These are phyloP conservation scores for Nemotelus pantherinus DNA, from an alignment of 2,888 invertebrate species.

Conservation along the genomic window DNA sequence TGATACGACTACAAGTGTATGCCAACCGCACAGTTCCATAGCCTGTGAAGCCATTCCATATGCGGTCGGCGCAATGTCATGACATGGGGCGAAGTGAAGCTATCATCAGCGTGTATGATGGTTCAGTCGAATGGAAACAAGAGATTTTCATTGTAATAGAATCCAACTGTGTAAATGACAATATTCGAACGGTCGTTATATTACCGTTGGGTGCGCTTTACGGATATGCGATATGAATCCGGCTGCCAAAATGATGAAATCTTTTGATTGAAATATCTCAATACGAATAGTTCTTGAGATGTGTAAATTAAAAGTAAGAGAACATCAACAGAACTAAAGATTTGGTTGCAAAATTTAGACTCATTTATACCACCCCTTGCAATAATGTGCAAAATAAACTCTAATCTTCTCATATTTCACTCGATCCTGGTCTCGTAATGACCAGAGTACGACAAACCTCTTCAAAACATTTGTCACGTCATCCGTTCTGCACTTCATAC, in stretches of 20 bases:
- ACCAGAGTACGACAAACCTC: neutral
- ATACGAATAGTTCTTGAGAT: too few species aligned
- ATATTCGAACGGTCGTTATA: slow-evolving; percentile 36
- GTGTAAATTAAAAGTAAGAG: too few species aligned
- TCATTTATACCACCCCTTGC: too few species aligned
- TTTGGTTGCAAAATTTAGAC: too few species aligned
- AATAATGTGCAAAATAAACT: too few species aligned
- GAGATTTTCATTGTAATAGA: slow-evolving; percentile 42
- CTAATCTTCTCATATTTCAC: neutral
- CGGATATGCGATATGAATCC: slow-evolving; percentile 6
- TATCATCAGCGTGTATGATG: slow-evolving; percentile 33
- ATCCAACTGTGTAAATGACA: slow-evolving; percentile 44
- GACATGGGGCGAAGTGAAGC: slow-evolving; percentile 29
- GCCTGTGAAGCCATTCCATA: slow-evolving; percentile 18
- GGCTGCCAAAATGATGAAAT: neutral
- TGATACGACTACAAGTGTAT: slow-evolving; percentile 25
- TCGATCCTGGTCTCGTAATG: neutral
- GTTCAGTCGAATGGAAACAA: slow-evolving; percentile 43
- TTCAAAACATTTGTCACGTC: neutral
- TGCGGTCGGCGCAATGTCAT: slow-evolving; percentile 22
- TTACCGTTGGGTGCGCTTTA: slow-evolving; percentile 32
- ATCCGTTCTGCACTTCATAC: neutral
- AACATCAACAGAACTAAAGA: too few species aligned
- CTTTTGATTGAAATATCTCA: too few species aligned
- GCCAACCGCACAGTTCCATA: slow-evolving; percentile 28